Evolutionary conservation across 2,888 invertebrate species (phyloP), one percentile per base, ranked within the genome.

Genomic region (Cheilosia soror): DNA sequence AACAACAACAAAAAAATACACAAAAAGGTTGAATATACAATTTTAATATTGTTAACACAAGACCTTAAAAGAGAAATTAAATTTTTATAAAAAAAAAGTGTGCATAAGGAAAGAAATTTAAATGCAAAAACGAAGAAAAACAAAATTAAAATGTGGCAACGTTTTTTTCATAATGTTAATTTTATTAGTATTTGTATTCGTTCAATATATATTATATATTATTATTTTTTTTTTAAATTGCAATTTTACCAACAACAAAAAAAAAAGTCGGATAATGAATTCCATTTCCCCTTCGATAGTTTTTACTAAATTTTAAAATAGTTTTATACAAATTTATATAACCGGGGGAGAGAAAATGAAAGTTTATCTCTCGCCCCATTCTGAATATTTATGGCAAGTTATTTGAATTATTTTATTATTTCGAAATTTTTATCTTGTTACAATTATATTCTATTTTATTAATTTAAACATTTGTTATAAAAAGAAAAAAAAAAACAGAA

Each of bases 91-190:
- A 68, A 71, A 72, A 27, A 65, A 53, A 65, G 68, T 40, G 44
- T 57, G 58, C 25, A 77, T 53, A 42, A 78, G 66, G 57, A 73
- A 68, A 57, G 49, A 73, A 51, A 63, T 27, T 11, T 9, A 51
- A 49, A 25, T 51, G 51, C 51, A 68, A 73, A 73, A 87, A 81
- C 44, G 42, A 81, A 84, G 83, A 81, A 62, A 58, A 53, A 53
- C 60, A 83, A 66, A 53, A 83, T 89, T 33, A 33, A 0, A 89
- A 88, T 87, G 88, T 87, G 86, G 88, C 68, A 76, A 89, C 88
- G 89, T 87, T 87, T 88, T 11, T 69, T 65, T 15, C 9, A 49
- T 60, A 27, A 33, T 40, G 9, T 27, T 60, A 37, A 27, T 71
- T 71, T 58, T 42, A 11, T 7, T 42, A 68, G 68, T 68, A 68